phyloP scores from a whole-genome alignment of 1,140 invertebrate species.

The Lycorma delicatula region DNA sequence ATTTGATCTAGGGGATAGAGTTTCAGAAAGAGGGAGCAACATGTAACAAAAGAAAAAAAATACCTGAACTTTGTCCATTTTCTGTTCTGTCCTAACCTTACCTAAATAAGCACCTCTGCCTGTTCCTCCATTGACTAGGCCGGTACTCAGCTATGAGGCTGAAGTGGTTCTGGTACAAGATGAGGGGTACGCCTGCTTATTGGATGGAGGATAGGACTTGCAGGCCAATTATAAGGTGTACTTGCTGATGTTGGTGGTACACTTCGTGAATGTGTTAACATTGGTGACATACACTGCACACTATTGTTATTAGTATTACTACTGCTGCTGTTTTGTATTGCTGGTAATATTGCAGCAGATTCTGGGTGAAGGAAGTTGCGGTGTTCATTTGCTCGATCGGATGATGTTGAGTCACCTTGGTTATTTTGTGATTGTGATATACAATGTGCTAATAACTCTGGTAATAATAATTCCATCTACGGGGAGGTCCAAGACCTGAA shows the following conservation, averaged over 20 bases:
- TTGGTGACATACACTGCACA: constrained; percentile 35
- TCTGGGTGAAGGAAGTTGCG: constrained; percentile 79
- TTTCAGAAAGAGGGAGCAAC: no score
- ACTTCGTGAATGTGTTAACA: constrained; percentile 47
- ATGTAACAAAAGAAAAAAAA: no score
- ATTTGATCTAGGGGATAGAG: no score
- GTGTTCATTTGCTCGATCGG: constrained; percentile 58
- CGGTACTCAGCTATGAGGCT: constrained; percentile 39
- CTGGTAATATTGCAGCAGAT: constrained; percentile 38
- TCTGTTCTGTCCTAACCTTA: no score
- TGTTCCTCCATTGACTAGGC: constrained; percentile 16
- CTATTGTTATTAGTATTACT: no score
- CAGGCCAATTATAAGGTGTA: constrained; percentile 58
- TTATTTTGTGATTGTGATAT: no score
- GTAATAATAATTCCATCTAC: no score
- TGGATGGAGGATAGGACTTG: constrained; percentile 59
- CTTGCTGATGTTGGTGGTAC: constrained; percentile 45
- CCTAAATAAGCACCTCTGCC: constrained; percentile 13
- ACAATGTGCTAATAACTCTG: no score
- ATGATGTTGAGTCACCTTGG: no score
- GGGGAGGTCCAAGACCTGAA: no score
- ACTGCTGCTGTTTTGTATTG: constrained; percentile 33
- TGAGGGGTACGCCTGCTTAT: constrained; percentile 59
- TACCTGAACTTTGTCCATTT: no score
- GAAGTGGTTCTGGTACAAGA: constrained; percentile 60